A percentile compares a stretch with the other conserved stretches of the same genome.
Conservation (phyloP, 2,113 vertebrate species). For the Synchiropus splendidus region DNA sequence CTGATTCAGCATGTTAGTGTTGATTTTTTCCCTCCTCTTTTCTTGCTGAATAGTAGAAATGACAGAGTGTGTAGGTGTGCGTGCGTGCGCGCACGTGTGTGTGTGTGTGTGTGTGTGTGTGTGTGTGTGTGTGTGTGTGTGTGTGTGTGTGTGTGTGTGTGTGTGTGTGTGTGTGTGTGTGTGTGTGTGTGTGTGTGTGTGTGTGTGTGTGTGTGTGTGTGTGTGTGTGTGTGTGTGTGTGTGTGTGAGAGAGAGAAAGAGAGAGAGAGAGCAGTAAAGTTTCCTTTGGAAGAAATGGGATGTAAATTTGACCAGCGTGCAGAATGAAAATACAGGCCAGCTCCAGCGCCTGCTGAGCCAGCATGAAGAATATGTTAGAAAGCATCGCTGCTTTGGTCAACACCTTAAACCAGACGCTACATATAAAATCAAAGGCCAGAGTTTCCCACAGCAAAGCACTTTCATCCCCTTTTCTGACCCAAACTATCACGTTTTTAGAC, state of each 20-base stretch:
- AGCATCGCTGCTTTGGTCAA: constrained; percentile 27
- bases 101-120: constrained; percentile 17
- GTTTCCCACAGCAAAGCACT: background rate
- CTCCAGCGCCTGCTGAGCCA: constrained; percentile 45
- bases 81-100: constrained; percentile 18
- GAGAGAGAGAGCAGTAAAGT: constrained; percentile 30
- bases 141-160: constrained; percentile 15
- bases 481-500: no score
- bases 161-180: constrained; percentile 18
- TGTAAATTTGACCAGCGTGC: constrained; percentile 50
- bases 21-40: constrained; percentile 22
- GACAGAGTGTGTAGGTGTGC: constrained; percentile 13
- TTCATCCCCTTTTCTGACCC: background rate
- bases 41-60: constrained; percentile 54
- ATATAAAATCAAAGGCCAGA: constrained; percentile 7
- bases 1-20: constrained; percentile 42
- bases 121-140: constrained; percentile 18
- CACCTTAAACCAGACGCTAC: constrained; percentile 11
- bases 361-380: constrained; percentile 34
- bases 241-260: no score
- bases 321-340: constrained; percentile 31
- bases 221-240: constrained; percentile 15
- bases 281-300: constrained; percentile 43
- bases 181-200: constrained; percentile 18
- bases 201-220: constrained; percentile 18